Percentiles rank a stretch among this genome's conserved stretches.
Evolutionary conservation across 2,888 invertebrate species (phyloP).

Genomic region (Neria commutata): DNA sequence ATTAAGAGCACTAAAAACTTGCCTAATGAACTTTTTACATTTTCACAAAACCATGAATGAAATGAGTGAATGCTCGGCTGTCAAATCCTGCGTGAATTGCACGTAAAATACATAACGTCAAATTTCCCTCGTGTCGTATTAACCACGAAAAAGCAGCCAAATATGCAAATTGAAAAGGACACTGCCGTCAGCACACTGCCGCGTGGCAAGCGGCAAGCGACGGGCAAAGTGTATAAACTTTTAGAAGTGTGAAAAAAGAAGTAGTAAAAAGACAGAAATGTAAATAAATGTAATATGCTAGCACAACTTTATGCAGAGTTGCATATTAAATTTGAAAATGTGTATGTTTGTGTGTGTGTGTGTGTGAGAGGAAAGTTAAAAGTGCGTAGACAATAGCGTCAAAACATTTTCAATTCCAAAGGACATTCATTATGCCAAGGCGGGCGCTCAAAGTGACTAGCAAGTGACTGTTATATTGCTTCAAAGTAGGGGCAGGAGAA

Average conservation of each 20-base stretch:
- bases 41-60: no score
- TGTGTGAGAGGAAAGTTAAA: no score
- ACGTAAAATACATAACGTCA: background rate
- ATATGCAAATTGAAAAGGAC: constrained; percentile 1
- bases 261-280: no score
- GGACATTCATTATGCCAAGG: background rate
- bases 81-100: no score
- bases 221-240: no score
- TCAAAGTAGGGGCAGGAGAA: background rate
- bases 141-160: background rate
- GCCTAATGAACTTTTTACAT: background rate
- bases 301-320: constrained; percentile 43
- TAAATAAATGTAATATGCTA: constrained; percentile 6
- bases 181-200: background rate
- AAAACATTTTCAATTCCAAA: background rate
- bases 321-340: constrained; percentile 55
- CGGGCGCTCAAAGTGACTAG: background rate
- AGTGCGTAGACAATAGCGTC: background rate
- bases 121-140: background rate
- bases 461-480: no score
- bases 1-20: background rate
- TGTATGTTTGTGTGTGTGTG: constrained; percentile 54
- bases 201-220: no score
- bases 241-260: no score
- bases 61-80: no score